Conservation (phyloP, 2,888 invertebrate species). For the Stenotaenia linearis region DNA sequence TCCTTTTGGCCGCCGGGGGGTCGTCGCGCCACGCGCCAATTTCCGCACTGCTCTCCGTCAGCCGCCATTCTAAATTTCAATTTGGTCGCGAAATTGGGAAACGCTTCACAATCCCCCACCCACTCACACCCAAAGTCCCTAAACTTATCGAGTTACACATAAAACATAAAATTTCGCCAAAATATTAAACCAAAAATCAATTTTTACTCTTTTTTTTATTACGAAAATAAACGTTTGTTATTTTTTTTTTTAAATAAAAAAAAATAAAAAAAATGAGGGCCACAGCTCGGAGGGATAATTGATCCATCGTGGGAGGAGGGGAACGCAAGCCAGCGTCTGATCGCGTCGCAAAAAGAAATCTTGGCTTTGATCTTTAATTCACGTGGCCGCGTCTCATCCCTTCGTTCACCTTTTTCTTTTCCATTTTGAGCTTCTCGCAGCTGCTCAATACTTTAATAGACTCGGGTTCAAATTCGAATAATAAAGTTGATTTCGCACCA, state of each 20-base stretch:
- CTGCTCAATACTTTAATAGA: not conserved
- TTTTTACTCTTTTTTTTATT: not conserved
- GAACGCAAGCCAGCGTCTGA: not conserved
- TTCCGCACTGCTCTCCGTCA: conserved; percentile 1
- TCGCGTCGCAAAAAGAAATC: conserved; percentile 16
- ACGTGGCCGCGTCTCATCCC: conserved; percentile 10
- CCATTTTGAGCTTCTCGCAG: not conserved
- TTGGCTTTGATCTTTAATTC: conserved; percentile 19
- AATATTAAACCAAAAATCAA: not conserved
- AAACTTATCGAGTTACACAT: conserved; percentile 16
- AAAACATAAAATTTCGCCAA: not conserved
- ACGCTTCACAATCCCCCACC: not conserved
- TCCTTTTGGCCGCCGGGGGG: conserved; percentile 15
- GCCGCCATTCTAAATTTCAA: conserved; percentile 14
- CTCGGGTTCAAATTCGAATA: not conserved
- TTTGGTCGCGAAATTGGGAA: conserved; percentile 6
- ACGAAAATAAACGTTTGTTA: not conserved
- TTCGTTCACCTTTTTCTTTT: not conserved
- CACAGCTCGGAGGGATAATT: not conserved
- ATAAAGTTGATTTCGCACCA: not conserved
- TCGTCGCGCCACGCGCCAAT: conserved; percentile 26
- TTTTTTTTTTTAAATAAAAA: not conserved
- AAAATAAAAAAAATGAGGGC: not conserved
- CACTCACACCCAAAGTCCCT: conserved; percentile 1
- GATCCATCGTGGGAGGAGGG: not conserved